These are phyloP conservation scores for Lepidocyrtoides sp. DNA, from an alignment of 2,888 invertebrate species.

Conservation along the genomic window DNA sequence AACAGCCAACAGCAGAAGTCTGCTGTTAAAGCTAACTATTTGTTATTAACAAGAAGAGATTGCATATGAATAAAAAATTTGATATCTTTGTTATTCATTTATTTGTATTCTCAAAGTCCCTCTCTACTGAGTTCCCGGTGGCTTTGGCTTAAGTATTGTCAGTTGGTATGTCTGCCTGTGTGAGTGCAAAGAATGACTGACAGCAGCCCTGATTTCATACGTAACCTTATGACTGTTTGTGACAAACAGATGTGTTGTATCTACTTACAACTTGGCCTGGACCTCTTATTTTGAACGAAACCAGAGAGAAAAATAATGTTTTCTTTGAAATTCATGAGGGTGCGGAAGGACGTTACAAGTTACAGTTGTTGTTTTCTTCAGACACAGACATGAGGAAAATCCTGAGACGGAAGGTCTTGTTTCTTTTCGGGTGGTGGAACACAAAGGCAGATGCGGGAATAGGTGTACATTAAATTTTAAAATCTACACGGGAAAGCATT, in stretches of 20 bases:
- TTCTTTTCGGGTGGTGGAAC: neutral
- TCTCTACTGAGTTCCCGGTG: neutral
- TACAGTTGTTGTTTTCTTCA: neutral
- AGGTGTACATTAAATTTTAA: conserved; percentile 10
- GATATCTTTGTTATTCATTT: conserved; percentile 50
- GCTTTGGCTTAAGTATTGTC: too few species aligned
- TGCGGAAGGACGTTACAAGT: neutral
- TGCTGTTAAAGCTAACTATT: too few species aligned
- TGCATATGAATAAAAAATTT: conserved; percentile 47
- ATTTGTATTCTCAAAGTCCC: neutral
- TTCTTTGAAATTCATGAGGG: conserved; percentile 37
- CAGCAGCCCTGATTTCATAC: conserved; percentile 67
- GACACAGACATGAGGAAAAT: neutral
- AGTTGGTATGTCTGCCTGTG: neutral
- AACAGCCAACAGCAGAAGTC: conserved; percentile 23
- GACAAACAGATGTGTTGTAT: conserved; percentile 75
- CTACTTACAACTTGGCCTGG: conserved; percentile 33
- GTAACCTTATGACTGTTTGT: conserved; percentile 50
- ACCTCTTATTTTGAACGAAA: too few species aligned
- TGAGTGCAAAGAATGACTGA: conserved; percentile 65
- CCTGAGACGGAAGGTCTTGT: too few species aligned
- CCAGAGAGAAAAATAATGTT: neutral
- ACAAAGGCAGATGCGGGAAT: neutral
- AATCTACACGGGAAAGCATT: conserved; percentile 25
- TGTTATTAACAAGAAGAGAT: conserved; percentile 32